Base-by-base conservation (phyloP, 30 jellyfish, hydroid and myxozoan species). In the Phacellophora camtschatica region DNA sequence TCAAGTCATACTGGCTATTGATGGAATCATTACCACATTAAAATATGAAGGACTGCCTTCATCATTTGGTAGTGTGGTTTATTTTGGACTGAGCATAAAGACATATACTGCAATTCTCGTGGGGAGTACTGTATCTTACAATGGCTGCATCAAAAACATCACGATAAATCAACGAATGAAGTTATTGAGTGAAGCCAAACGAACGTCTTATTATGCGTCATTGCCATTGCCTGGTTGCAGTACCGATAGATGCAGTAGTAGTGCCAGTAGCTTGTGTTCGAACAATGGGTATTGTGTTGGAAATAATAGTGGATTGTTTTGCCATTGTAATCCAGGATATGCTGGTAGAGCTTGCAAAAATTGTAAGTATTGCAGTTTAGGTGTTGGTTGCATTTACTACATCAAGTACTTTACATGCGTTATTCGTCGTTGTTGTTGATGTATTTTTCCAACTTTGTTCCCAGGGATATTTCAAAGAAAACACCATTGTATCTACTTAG, bases 211-310 rank as follows among this genome's bases (percentile, higher is more conserved):
- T 33, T 23, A 51, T 20, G 55, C 74, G 6, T 82, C 90, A 1
- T 31, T 78, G 35, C 82, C 90, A 13, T 10, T 22, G 39, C 74
- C 90, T 9, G 82, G 90, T 25, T 78, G 90, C 31, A 18, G 12
- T 1, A 75, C 67, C 4, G 90, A 78, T 33, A 78, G 48, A 28
- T 78, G 90, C 59, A 43, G 55, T 29, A 28, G 23, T 19, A 15
- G 29, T 5, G 34, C 30, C 28, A 59, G 20, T 15, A 48, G 31
- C 18, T 33, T 19, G 0, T 78, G 90, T 43, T 78, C 65, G 50
- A 30, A 35, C 34, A 78, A 78, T 78, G 90, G 90, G 43, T 13
- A 78, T 43, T 78, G 90, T 48, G 51, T 64, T 78, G 90, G 90
- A 5, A 78, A 78, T 46, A 78, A 64, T 33, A 62, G 65, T 63